phyloP scores from a whole-genome alignment of 2,113 vertebrate species.

The Speoplatyrhinus poulsoni region DNA sequence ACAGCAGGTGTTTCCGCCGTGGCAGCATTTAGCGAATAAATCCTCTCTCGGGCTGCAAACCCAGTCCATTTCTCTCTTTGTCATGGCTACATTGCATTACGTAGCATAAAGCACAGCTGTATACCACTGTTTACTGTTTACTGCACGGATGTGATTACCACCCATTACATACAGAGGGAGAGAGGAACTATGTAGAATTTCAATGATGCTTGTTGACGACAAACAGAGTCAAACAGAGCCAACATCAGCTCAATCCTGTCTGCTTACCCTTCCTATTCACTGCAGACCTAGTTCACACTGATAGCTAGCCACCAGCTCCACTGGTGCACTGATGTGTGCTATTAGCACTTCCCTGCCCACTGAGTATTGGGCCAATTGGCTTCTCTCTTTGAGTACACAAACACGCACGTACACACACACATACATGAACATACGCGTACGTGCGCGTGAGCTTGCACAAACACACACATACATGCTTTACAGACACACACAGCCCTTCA shows the following conservation, averaged over 20 bases:
- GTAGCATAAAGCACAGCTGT: background rate
- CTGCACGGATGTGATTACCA: constrained; percentile 13
- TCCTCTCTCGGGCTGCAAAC: background rate
- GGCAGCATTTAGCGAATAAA: constrained; percentile 8
- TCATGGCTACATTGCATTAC: background rate
- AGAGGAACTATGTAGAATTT: constrained; percentile 41
- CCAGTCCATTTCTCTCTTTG: background rate
- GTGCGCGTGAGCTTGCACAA: background rate
- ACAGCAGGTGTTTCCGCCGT: background rate
- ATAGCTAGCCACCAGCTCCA: constrained; percentile 22
- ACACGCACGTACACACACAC: constrained; percentile 14
- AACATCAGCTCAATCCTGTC: constrained; percentile 18
- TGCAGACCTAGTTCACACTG: constrained; percentile 20
- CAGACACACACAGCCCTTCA: background rate
- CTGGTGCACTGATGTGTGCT: constrained; percentile 27
- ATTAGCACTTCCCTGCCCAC: constrained; percentile 45
- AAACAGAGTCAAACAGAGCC: background rate
- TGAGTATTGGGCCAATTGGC: constrained; percentile 26
- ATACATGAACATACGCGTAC: background rate
- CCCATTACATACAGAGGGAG: constrained; percentile 35
- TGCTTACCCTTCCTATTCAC: constrained; percentile 15
- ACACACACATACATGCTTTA: constrained; percentile 8
- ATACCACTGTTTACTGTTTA: background rate
- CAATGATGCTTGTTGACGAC: constrained; percentile 20
- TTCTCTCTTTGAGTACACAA: constrained; percentile 21